These are phyloP conservation scores for Oenanthe melanoleuca DNA, from an alignment of 2,113 vertebrate species.

Conservation along the genomic window DNA sequence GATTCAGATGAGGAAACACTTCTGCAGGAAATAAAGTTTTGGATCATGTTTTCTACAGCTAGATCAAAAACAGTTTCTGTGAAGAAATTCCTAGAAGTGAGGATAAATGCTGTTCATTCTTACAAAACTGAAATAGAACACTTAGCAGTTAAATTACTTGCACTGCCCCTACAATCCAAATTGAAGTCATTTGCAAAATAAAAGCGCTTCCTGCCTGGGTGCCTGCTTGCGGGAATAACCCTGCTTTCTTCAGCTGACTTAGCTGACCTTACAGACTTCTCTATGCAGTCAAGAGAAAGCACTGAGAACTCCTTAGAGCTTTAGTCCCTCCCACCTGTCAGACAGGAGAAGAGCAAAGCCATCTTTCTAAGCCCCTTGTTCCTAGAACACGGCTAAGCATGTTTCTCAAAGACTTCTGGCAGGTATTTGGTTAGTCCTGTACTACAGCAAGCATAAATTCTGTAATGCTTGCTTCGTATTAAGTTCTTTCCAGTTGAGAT, in stretches of 20 bases:
- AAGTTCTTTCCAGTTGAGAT: neutral
- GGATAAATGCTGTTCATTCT: neutral
- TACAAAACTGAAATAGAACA: fast-evolving
- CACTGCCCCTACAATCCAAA: neutral
- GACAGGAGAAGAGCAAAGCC: neutral
- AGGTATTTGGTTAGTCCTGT: neutral
- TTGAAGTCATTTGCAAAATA: neutral
- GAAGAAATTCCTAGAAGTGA: neutral
- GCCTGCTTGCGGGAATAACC: neutral
- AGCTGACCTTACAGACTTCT: neutral
- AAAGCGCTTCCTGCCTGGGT: neutral
- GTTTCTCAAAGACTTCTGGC: neutral
- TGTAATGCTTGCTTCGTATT: neutral
- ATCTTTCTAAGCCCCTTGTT: neutral
- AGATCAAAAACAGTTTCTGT: neutral
- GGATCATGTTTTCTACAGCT: neutral
- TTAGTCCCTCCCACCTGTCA: neutral
- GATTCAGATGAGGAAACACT: neutral
- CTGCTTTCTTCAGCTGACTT: neutral
- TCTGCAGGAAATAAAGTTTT: neutral
- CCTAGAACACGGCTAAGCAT: neutral
- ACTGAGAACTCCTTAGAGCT: neutral
- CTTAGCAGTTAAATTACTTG: neutral
- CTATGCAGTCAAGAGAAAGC: neutral
- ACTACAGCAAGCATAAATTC: neutral